Evolutionary conservation across 2,797 vertebrate species (phyloP), one percentile per base, ranked within the genome.

Genomic region (Neosilurus hyrtlii): DNA sequence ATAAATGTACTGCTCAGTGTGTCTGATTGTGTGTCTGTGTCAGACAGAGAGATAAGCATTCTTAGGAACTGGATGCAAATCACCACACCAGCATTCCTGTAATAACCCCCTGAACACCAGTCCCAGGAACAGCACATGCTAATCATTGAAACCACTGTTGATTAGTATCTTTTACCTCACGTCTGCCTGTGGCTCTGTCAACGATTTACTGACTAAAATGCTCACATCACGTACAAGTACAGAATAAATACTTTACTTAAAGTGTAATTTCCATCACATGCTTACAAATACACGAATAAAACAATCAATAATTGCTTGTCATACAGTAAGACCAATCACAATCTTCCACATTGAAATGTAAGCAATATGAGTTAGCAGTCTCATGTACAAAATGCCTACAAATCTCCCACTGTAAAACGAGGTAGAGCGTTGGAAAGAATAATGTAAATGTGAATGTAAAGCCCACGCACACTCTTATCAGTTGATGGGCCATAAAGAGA

Each of bases 321-420:
- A 9, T 83, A 30, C 22, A 62, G 20, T 43, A 63, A 43, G 82
- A 79, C n/a, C 63, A 79, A 72, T 70, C 72, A 20, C 51, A 43
- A 43, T 26, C 12, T 63, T 35, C 24, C 37, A 54, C 15, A n/a
- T 80, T 63, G 56, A 71, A 79, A 37, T 35, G 15, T 18, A 10
- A 79, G 20, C 66, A 59, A 35, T 75, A 52, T 70, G 22, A 78
- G 26, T 22, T 14, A 10, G 54, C 12, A 49, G 9, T 22, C 37
- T 70, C 67, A 57, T 49, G 26, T n/a, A 26, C 37, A 67, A 24
- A 66, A 66, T 24, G 15, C 67, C 52, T 70, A 15, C 54, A 62
- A 77, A 22, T 63, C 49, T 5, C 63, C 35, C 51, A 30, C 52
- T 4, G 1, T n/a, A 6, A 59, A 37, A 59, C 2, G 24, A 54